Evolutionary conservation across 1,140 invertebrate genomes (phyloP).

Genomic region (Ephestia elutella): DNA sequence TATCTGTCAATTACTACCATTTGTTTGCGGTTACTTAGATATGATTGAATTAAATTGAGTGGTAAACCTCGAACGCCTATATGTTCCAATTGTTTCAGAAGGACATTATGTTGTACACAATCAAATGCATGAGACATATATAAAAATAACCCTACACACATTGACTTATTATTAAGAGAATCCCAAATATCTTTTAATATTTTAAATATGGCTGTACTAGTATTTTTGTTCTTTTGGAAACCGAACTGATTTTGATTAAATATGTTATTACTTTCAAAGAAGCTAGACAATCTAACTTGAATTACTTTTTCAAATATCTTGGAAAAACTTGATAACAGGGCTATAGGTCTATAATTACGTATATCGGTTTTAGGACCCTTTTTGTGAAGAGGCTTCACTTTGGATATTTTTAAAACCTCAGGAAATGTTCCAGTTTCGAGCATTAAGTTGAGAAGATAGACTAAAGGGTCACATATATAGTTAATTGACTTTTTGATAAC

Average conservation of each 20-base stretch:
- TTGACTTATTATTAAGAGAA: background rate
- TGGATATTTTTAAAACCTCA: no score
- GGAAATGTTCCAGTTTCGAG: no score
- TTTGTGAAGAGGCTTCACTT: no score
- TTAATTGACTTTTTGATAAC: background rate
- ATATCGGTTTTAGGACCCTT: background rate
- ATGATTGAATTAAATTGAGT: no score
- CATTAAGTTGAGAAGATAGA: no score
- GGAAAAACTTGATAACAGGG: background rate
- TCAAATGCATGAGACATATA: background rate
- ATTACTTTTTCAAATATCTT: constrained; percentile 1
- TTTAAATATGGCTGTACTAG: no score
- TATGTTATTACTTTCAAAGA: background rate
- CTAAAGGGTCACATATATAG: no score
- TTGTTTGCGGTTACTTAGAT: no score
- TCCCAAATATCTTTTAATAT: no score
- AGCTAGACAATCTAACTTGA: background rate
- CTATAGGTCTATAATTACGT: background rate
- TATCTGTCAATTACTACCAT: no score
- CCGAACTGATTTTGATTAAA: background rate
- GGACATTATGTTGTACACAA: background rate
- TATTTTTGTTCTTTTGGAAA: background rate
- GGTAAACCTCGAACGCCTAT: background rate
- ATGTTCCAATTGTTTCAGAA: background rate
- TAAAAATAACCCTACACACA: background rate